A percentile compares a stretch with the other conserved stretches of the same genome.
Evolutionary conservation across 1,140 invertebrate species (phyloP).

Genomic region (Lutraria rhynchaena): DNA sequence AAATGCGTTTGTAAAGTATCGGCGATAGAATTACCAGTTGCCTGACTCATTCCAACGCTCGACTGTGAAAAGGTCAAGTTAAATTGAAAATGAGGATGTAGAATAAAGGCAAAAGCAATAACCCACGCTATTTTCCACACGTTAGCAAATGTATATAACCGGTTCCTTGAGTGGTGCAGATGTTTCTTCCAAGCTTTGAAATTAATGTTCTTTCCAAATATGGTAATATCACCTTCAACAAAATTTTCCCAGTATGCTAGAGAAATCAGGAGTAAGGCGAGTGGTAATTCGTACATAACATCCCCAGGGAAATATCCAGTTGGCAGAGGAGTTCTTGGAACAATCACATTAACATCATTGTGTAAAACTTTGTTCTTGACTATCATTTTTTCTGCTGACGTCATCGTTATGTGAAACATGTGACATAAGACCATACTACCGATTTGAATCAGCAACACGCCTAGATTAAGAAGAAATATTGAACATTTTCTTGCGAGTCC

Average conservation of each 20-base stretch:
- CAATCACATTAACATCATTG: slow-evolving; percentile 27
- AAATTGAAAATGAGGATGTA: slow-evolving; percentile 70
- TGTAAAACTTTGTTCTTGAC: slow-evolving; percentile 41
- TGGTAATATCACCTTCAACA: slow-evolving; percentile 85
- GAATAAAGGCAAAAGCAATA: slow-evolving; percentile 72
- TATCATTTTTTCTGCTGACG: slow-evolving; percentile 50
- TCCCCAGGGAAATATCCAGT: slow-evolving; percentile 36
- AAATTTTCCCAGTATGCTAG: slow-evolving; percentile 99
- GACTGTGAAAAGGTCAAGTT: slow-evolving; percentile 63
- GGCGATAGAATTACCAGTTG: too few species aligned
- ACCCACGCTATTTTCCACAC: slow-evolving; percentile 75
- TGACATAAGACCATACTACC: slow-evolving; percentile 59
- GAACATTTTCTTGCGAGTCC: slow-evolving; percentile 58
- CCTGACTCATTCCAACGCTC: too few species aligned
- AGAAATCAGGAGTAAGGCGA: slow-evolving; percentile 92
- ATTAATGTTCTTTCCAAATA: slow-evolving; percentile 63
- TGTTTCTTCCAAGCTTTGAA: slow-evolving; percentile 70
- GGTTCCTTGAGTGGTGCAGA: slow-evolving; percentile 66
- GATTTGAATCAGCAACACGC: slow-evolving; percentile 68
- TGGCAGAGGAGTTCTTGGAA: slow-evolving; percentile 39
- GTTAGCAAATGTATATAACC: slow-evolving; percentile 72
- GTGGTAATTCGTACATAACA: slow-evolving; percentile 89
- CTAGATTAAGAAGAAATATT: slow-evolving; percentile 51
- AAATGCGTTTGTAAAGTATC: too few species aligned
- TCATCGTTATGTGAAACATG: slow-evolving; percentile 62